These are phyloP conservation scores for Xylocopa sonorina DNA, from an alignment of 1,140 invertebrate species.

Conservation along the genomic window DNA sequence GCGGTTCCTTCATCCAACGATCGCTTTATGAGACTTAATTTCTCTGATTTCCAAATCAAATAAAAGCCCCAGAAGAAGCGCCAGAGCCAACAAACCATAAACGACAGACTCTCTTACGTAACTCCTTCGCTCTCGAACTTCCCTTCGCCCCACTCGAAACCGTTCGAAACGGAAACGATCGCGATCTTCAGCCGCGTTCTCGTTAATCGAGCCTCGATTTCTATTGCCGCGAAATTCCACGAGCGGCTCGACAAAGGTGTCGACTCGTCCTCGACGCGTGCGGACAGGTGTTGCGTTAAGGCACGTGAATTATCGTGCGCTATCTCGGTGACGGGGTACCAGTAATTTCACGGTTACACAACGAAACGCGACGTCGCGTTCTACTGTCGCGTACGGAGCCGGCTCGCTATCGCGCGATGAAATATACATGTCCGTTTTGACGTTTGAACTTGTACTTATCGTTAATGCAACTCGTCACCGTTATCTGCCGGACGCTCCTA, in stretches of 20 bases:
- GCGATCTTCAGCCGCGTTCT: neutral
- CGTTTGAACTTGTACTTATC: slow-evolving; percentile 37
- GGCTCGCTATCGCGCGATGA: slow-evolving; percentile 39
- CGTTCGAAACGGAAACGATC: too few relatives aligned
- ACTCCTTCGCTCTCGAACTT: too few relatives aligned
- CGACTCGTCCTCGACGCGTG: neutral
- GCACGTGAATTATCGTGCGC: neutral
- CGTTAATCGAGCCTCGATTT: neutral
- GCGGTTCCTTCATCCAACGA: neutral
- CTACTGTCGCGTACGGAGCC: neutral
- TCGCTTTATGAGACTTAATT: slow-evolving; percentile 44
- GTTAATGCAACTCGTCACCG: slow-evolving; percentile 28
- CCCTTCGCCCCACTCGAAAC: too few relatives aligned
- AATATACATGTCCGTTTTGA: slow-evolving; percentile 40
- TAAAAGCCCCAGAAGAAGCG: neutral
- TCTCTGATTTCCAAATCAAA: slow-evolving; percentile 60
- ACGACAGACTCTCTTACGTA: too few relatives aligned
- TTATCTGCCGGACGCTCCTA: slow-evolving; percentile 26
- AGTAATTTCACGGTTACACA: slow-evolving; percentile 34
- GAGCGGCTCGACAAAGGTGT: neutral
- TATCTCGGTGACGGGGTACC: slow-evolving; percentile 5
- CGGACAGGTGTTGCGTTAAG: slow-evolving; percentile 16
- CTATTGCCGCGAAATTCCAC: neutral
- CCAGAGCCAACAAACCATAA: slow-evolving; percentile 19
- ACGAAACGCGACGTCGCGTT: slow-evolving; percentile 17